phyloP scores from a whole-genome alignment of 2,888 invertebrate species.

The Ennomos fuscantarius region DNA sequence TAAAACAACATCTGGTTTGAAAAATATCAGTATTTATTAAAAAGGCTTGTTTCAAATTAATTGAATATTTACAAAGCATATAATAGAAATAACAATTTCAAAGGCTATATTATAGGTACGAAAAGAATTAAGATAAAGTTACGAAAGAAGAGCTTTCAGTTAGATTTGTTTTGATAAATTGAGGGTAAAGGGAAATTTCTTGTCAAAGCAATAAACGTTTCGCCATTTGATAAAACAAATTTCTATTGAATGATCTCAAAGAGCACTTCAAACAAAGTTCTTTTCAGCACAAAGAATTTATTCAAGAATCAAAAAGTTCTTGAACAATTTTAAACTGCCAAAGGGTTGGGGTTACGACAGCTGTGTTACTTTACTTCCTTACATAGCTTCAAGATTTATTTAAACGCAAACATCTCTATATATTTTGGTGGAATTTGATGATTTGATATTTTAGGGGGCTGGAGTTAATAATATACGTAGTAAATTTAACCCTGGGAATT shows the following conservation, averaged over 20 bases:
- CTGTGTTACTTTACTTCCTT: not conserved
- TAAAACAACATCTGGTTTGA: no score
- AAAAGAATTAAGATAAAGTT: slow-evolving; percentile 45
- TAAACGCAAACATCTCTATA: not conserved
- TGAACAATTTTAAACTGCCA: slow-evolving; percentile 12
- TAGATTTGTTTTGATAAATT: slow-evolving; percentile 61
- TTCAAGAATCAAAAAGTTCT: slow-evolving; percentile 28
- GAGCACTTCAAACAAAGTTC: slow-evolving; percentile 27
- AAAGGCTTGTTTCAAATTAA: no score
- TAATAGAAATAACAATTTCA: slow-evolving; percentile 25
- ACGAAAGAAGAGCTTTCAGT: slow-evolving; percentile 45
- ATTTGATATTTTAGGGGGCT: no score
- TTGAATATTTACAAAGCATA: slow-evolving; percentile 15
- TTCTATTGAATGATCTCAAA: slow-evolving; percentile 43
- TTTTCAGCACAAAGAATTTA: slow-evolving; percentile 27
- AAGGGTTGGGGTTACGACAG: not conserved
- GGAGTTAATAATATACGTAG: no score
- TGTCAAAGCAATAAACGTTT: slow-evolving; percentile 50
- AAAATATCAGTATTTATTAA: no score
- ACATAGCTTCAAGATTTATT: not conserved
- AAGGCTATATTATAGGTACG: slow-evolving; percentile 36
- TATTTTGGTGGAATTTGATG: no score
- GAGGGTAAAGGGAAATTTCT: slow-evolving; percentile 51
- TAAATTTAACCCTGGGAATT: no score
- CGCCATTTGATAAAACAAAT: slow-evolving; percentile 47